Conservation (phyloP, 1,140 invertebrate genomes). For the Lucilia cuprina region DNA sequence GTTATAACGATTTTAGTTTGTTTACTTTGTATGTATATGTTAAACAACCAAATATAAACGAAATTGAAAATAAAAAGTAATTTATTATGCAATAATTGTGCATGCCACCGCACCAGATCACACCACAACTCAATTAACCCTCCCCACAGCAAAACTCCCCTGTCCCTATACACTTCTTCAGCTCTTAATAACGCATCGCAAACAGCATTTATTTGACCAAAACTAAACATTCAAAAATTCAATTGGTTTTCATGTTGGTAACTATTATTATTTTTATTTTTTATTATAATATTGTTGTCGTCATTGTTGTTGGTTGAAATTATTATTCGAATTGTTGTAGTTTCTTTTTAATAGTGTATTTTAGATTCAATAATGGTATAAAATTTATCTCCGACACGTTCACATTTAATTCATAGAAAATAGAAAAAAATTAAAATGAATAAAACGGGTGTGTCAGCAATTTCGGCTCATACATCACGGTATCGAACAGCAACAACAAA, state of each 20-base stretch:
- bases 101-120: conserved; percentile 1
- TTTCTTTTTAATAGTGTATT: not conserved
- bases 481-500: not conserved
- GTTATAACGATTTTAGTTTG: not conserved
- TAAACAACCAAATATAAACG: not conserved
- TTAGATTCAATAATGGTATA: not conserved
- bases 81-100: conserved; percentile 34
- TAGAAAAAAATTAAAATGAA: not conserved
- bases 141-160: not conserved
- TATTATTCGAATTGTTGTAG: not conserved
- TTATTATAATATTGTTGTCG: not conserved
- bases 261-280: not conserved
- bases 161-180: not conserved
- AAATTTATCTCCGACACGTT: conserved; percentile 28
- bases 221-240: not conserved
- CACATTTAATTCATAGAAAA: conserved; percentile 3
- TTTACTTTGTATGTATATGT: conserved; percentile 23
- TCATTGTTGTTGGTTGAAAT: not conserved
- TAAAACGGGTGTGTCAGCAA: conserved; percentile 26
- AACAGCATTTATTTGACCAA: not conserved
- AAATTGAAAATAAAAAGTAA: not conserved
- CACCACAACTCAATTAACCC: not conserved
- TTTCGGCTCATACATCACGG: not conserved
- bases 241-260: conserved; percentile 6
- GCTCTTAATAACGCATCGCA: not conserved